These are phyloP conservation scores for Eledona agricola DNA, from an alignment of 2,888 invertebrate genomes.

Conservation along the genomic window DNA sequence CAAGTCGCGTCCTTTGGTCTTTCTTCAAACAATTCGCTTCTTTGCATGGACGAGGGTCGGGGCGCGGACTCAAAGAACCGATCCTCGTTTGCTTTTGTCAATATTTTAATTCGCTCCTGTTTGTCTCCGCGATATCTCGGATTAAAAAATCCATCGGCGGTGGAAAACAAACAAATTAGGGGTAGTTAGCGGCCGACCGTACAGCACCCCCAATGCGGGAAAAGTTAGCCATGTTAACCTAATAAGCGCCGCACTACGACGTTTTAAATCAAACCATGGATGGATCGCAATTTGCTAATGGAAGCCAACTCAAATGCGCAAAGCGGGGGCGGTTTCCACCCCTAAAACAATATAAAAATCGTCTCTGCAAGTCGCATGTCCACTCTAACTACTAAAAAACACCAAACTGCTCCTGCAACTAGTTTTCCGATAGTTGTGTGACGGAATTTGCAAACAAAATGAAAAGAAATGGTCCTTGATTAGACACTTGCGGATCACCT, in stretches of 20 bases:
- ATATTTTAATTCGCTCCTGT: slow-evolving; percentile 51
- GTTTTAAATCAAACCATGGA: slow-evolving; percentile 56
- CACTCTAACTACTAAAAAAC: too few species aligned
- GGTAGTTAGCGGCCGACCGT: slow-evolving; percentile 52
- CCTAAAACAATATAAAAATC: too few species aligned
- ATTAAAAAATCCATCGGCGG: slow-evolving; percentile 38
- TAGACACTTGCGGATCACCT: too few species aligned
- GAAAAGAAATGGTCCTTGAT: too few species aligned
- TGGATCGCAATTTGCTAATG: slow-evolving; percentile 60
- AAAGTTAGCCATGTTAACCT: slow-evolving; percentile 33
- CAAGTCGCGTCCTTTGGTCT: slow-evolving; percentile 56
- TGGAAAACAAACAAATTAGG: slow-evolving; percentile 52
- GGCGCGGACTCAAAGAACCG: slow-evolving; percentile 10
- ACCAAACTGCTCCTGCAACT: too few species aligned
- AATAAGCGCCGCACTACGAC: slow-evolving; percentile 38
- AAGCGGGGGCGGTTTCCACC: too few species aligned
- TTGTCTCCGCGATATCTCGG: slow-evolving; percentile 38
- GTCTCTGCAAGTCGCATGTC: too few species aligned
- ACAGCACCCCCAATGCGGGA: slow-evolving; percentile 35
- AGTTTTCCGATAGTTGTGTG: too few species aligned
- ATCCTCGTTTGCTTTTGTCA: slow-evolving; percentile 50
- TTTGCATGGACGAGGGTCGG: slow-evolving; percentile 40
- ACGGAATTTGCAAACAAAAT: too few species aligned
- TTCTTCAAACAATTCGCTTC: slow-evolving; percentile 55
- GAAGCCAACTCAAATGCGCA: too few species aligned